Evolutionary conservation across 1,140 invertebrate genomes (phyloP), one percentile per base, ranked within the genome.

Genomic region (Aphidius gifuensis): DNA sequence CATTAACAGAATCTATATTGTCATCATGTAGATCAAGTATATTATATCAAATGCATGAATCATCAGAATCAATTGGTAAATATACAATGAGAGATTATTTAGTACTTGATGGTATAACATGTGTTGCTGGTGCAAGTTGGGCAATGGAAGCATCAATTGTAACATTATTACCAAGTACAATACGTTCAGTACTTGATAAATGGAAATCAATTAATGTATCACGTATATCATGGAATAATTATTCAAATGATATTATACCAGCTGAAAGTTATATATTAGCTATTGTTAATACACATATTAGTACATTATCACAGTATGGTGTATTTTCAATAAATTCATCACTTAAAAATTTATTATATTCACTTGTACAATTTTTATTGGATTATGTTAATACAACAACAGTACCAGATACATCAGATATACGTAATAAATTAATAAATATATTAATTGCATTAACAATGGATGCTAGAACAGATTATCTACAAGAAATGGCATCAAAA

Each of bases 241-340:
- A 88, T 72, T 84, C 87, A 16, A 88, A 86, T 67, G 91, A 94
- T 72, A 87, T 92, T 6, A 89, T 94, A 66, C 92, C 92, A 32
- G 87, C 88, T 0, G 92, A 94, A 73, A 92, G 87, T 69, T 92
- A 91, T 64, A 85, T 93, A 6, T 80, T 89, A 62, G 84, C 84
- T 39, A 82, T 87, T 3, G 82, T 89, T 7, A 83, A 83, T 67
- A 75, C 80, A 32, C 84, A 85, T 61, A 78, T 86, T 9, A 81
- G 81, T 21, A 83, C 83, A 8, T 66, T 89, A 5, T 85, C 86
- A 38, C 81, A 83, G 60, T 82, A 85, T 66, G 74, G 81, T 38
- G 43, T 74, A 3, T 90, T 88, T 69, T 85, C 82, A 6, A 85
- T 89, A 11, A 88, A 88, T 76, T 81, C 85, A 9, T 90, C 88